phyloP scores from a whole-genome alignment of 2,113 vertebrate species.

The Forbesichthys agassizii region DNA sequence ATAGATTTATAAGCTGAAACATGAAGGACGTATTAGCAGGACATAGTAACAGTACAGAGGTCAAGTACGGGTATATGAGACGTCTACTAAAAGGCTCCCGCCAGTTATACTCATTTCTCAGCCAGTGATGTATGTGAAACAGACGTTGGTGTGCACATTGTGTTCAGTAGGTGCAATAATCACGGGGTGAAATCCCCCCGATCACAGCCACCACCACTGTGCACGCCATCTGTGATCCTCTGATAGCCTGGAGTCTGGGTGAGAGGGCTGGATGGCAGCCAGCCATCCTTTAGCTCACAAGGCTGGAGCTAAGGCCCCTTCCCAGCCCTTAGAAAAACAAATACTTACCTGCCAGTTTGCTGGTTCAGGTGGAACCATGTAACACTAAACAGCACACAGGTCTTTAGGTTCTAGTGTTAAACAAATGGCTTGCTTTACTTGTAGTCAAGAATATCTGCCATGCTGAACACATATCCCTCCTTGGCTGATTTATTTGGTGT shows the following conservation, averaged over 20 bases:
- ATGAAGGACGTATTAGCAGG: too few species aligned
- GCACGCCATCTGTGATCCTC: slow-evolving; percentile 73
- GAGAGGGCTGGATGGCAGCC: slow-evolving; percentile 44
- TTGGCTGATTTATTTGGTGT: slow-evolving; percentile 23
- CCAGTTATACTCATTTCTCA: neutral
- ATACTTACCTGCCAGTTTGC: slow-evolving; percentile 7
- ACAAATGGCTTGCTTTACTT: slow-evolving; percentile 16
- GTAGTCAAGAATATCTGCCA: slow-evolving; percentile 10
- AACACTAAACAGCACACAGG: slow-evolving; percentile 14
- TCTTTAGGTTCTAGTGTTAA: slow-evolving; percentile 12
- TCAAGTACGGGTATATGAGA: too few species aligned
- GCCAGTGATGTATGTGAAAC: slow-evolving; percentile 42
- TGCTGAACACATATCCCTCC: neutral
- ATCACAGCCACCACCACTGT: slow-evolving; percentile 61
- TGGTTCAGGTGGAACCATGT: slow-evolving; percentile 36
- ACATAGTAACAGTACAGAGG: too few species aligned
- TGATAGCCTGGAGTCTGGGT: slow-evolving; percentile 49
- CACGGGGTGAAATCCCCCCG: slow-evolving; percentile 59
- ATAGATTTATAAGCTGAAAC: too few species aligned
- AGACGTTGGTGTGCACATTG: slow-evolving; percentile 63
- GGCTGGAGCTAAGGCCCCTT: neutral
- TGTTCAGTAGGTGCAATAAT: slow-evolving; percentile 69
- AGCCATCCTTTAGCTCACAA: slow-evolving; percentile 7
- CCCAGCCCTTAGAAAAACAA: neutral
- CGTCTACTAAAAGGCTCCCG: too few species aligned